Base-by-base conservation (phyloP, 1,140 invertebrate genomes). In the Spodoptera frugiperda region DNA sequence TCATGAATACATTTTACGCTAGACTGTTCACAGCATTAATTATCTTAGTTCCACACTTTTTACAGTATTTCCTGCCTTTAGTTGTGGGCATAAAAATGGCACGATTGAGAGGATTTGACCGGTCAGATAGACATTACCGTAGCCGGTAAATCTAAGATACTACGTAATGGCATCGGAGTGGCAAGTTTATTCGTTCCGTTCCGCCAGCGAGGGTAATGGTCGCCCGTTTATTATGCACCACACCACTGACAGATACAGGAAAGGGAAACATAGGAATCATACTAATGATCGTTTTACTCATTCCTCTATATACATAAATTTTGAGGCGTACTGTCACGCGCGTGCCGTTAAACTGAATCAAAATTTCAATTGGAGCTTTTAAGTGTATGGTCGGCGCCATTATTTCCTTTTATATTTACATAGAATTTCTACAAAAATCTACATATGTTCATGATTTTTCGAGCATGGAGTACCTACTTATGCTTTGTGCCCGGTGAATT, bases 251-350 rank as follows among this genome's bases (percentile, higher is more conserved):
- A 80, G 77, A 77, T 78, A 79, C 82, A 79, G 81, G 80, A 83
- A 83, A 75, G 80, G 83, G 84, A 83, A 86, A 80, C 80, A 55
- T 73, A 79, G 55, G 70, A 59, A 76, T 79, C 77, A 78, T 83
- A 75, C 73, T 84, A 82, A 82, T 82, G 59, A 82, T 67, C 59
- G 75, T 78, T 79, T 72, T 78, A 67, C 33, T 55, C 33, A 49
- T 46, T 72, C 67, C 21, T 78, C 77, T 61, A 61, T 79, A 68
- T 49, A 75, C 70, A 67, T 73, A 68, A 65, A 19, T 49, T 59
- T 65, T 21, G 63, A 14, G 6, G 46, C 48, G 44, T 46, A 44
- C 9, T 44, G 9, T 57, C 21, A 76, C 54, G 75, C 70, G 67
- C 78, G 74, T 67, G 44, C 74, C 9, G 33, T 12, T 30, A 53